These are phyloP conservation scores for Cynodonichthys magdalenae DNA, from an alignment of 2,797 vertebrate species.

Conservation along the genomic window DNA sequence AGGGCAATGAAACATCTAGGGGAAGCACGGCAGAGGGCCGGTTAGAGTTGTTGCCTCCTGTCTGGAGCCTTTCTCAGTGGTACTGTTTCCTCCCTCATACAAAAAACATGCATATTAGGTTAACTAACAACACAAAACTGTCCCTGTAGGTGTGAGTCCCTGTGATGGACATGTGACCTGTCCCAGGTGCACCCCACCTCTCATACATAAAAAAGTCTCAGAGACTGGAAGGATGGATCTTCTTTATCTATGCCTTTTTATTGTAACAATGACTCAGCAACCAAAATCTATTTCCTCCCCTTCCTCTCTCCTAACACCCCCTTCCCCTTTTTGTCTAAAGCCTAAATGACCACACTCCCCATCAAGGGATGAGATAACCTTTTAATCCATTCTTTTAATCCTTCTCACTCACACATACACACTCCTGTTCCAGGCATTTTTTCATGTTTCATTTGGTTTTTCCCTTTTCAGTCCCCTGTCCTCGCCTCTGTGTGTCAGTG, in stretches of 20 bases:
- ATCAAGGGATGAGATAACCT: conserved; percentile 57
- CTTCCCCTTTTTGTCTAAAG: conserved; percentile 43
- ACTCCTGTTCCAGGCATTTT: background rate
- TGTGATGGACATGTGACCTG: too few relatives aligned
- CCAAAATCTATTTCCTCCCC: conserved; percentile 2
- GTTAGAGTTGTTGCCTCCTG: background rate
- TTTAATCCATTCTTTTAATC: conserved; percentile 18
- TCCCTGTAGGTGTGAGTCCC: too few relatives aligned
- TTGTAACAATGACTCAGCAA: conserved; percentile 9
- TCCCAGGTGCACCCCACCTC: too few relatives aligned
- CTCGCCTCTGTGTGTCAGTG: background rate
- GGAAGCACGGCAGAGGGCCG: too few relatives aligned
- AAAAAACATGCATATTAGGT: background rate
- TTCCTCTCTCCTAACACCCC: conserved; percentile 10
- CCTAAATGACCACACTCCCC: conserved; percentile 56
- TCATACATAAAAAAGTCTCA: too few relatives aligned
- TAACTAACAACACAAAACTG: too few relatives aligned
- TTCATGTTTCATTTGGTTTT: too few relatives aligned
- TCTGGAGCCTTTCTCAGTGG: too few relatives aligned
- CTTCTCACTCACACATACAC: background rate
- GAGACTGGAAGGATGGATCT: too few relatives aligned
- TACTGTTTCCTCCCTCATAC: too few relatives aligned
- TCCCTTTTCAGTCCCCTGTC: conserved; percentile 13
- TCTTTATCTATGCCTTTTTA: conserved; percentile 34
- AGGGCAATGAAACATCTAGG: background rate